Conservation (phyloP, 2,888 invertebrate species). For the Lacanobia wlatinum region DNA sequence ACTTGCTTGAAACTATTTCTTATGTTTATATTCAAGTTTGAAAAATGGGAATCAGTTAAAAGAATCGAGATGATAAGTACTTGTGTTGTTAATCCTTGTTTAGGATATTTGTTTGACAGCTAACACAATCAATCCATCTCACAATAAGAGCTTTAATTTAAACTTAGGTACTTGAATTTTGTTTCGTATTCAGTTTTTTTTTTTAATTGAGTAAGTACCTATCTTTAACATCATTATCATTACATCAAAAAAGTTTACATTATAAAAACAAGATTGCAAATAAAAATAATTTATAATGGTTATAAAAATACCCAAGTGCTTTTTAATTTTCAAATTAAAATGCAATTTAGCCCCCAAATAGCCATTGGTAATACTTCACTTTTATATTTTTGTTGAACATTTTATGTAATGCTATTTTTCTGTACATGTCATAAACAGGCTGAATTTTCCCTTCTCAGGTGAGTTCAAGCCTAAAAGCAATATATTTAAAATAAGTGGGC, state of each 20-base stretch:
- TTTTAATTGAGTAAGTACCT: not conserved
- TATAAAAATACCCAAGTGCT: slow-evolving; percentile 26
- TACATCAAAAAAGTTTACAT: slow-evolving; percentile 3
- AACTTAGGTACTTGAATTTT: not conserved
- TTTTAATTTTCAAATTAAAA: slow-evolving; percentile 43
- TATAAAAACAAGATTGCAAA: slow-evolving; percentile 12
- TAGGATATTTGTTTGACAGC: not conserved
- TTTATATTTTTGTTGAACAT: not conserved
- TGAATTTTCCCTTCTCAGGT: not conserved
- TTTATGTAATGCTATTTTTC: not conserved
- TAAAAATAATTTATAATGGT: slow-evolving; percentile 15
- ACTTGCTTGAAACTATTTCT: too few species aligned
- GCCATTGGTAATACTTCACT: not conserved
- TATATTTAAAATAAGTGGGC: slow-evolving; percentile 35
- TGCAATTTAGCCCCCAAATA: slow-evolving; percentile 37
- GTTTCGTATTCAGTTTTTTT: not conserved
- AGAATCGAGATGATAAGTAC: too few species aligned
- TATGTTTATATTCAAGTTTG: not conserved
- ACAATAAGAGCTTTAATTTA: not conserved
- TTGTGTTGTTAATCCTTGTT: not conserved
- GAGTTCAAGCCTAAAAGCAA: slow-evolving; percentile 18
- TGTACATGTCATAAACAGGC: not conserved
- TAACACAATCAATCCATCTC: too few species aligned
- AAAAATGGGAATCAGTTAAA: not conserved
- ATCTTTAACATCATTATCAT: not conserved